A percentile compares a stretch with the other conserved stretches of the same genome.
These are phyloP conservation scores for Leptodirus hochenwartii DNA, from an alignment of 2,888 invertebrate genomes.

Conservation along the genomic window DNA sequence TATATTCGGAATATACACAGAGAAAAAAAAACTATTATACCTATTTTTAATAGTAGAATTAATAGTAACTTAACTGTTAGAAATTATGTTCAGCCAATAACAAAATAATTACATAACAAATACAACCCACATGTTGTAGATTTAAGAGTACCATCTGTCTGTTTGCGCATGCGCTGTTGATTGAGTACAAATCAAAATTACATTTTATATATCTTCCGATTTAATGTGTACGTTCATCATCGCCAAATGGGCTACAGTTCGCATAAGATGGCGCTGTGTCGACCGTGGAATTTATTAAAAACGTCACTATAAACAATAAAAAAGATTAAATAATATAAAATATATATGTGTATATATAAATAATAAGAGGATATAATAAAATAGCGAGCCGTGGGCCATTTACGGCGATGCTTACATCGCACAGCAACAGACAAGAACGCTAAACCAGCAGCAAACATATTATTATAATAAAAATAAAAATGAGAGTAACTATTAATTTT, in stretches of 20 bases:
- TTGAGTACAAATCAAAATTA: too few relatives aligned
- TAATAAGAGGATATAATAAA: slow-evolving; percentile 20
- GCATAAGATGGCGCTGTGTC: too few relatives aligned
- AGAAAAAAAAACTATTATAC: slow-evolving; percentile 24
- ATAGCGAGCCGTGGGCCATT: too few relatives aligned
- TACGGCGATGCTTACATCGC: not conserved
- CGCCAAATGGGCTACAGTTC: too few relatives aligned
- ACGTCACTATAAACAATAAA: slow-evolving; percentile 22
- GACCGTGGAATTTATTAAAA: slow-evolving; percentile 18
- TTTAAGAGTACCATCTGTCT: too few relatives aligned
- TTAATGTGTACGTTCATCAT: too few relatives aligned
- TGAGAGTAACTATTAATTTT: too few relatives aligned
- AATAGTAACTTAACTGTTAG: slow-evolving; percentile 26
- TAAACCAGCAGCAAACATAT: not conserved
- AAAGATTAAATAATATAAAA: slow-evolving; percentile 22
- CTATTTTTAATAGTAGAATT: too few relatives aligned
- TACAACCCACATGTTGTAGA: too few relatives aligned
- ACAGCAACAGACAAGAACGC: not conserved
- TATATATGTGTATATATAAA: slow-evolving; percentile 23
- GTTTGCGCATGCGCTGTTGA: too few relatives aligned
- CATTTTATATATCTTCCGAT: too few relatives aligned
- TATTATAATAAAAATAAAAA: too few relatives aligned
- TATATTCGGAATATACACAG: slow-evolving; percentile 26
- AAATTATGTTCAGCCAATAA: slow-evolving; percentile 20
- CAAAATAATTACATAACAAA: slow-evolving; percentile 22